Evolutionary conservation across 1,140 invertebrate species (phyloP).

Genomic region (Melanaphis sacchari): DNA sequence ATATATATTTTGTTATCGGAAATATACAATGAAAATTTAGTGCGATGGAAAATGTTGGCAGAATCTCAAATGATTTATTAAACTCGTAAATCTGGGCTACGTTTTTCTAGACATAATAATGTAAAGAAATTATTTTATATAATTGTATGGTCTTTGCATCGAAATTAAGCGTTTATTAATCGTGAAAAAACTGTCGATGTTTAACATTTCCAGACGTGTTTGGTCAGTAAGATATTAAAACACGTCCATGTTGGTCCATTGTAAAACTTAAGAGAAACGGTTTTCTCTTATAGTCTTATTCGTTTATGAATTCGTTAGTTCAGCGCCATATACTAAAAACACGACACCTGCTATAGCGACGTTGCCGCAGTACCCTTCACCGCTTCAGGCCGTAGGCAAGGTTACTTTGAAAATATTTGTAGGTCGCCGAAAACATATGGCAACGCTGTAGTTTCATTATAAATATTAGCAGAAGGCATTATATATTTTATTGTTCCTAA

Average conservation of each 20-base stretch:
- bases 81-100: background rate
- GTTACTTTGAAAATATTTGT: conserved; percentile 55
- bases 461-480: conserved; percentile 50
- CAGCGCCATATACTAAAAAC: conserved; percentile 28
- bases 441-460: conserved; percentile 48
- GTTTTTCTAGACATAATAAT: background rate
- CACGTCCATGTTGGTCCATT: background rate
- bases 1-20: background rate
- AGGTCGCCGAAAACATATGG: conserved; percentile 31
- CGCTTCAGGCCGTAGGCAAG: conserved; percentile 50
- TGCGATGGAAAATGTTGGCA: background rate
- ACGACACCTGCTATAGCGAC: conserved; percentile 33
- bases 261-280: background rate
- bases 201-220: background rate
- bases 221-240: background rate
- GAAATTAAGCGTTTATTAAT: background rate
- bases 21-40: background rate
- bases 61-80: background rate
- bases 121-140: background rate
- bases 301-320: conserved; percentile 33
- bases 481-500: conserved; percentile 8
- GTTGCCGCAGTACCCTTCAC: conserved; percentile 55
- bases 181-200: background rate
- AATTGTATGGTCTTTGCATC: background rate
- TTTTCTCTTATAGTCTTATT: conserved; percentile 45